phyloP scores from a whole-genome alignment of 2,113 vertebrate species.

The Pontoporia blainvillei region DNA sequence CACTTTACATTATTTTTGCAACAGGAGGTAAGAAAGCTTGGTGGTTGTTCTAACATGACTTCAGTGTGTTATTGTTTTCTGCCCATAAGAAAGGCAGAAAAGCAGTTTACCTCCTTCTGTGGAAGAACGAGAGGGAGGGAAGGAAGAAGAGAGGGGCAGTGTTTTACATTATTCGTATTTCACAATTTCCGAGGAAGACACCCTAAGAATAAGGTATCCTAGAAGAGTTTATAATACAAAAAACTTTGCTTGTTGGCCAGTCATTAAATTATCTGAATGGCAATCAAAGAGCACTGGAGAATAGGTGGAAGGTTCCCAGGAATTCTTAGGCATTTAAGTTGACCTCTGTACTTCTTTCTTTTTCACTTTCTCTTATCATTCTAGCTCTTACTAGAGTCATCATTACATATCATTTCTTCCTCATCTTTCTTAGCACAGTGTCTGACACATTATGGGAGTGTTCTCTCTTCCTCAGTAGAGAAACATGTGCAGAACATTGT shows the following conservation, averaged over 20 bases:
- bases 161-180: not conserved
- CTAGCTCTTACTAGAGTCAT: not conserved
- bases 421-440: not conserved
- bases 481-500: not conserved
- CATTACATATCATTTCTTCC: not conserved
- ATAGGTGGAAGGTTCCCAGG: not conserved
- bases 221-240: not conserved
- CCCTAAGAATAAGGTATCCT: not conserved
- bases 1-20: slow-evolving; percentile 90
- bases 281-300: not conserved
- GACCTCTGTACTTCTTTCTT: not conserved
- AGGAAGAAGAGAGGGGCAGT: not conserved
- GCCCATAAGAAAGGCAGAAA: not conserved
- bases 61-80: not conserved
- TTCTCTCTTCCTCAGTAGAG: not conserved
- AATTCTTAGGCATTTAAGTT: not conserved
- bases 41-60: not conserved
- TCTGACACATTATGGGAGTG: not conserved
- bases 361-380: not conserved
- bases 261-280: not conserved
- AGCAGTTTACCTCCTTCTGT: not conserved
- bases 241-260: not conserved
- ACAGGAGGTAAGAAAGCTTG: slow-evolving; percentile 87
- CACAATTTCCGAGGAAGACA: not conserved
- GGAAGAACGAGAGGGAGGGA: not conserved